phyloP scores from a whole-genome alignment of 2,113 vertebrate genomes.

The Notarius lentiginosus region DNA sequence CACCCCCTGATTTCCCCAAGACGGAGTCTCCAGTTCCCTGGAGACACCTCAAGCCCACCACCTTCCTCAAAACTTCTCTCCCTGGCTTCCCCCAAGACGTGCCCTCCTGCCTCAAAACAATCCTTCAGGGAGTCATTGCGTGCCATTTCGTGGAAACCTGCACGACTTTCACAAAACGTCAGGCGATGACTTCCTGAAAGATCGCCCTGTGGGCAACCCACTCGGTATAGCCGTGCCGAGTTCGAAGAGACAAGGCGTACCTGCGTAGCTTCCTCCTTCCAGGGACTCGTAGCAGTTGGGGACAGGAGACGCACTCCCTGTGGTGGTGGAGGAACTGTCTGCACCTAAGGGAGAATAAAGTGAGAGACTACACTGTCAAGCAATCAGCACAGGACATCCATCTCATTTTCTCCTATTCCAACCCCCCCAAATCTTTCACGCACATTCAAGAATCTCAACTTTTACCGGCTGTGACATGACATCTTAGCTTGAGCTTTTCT shows the following conservation, averaged over 20 bases:
- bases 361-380: background rate
- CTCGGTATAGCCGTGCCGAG: background rate
- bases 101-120: background rate
- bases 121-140: too few species aligned
- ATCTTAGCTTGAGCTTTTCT: background rate
- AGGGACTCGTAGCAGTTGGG: constrained; percentile 89
- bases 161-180: background rate
- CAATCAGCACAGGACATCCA: too few species aligned
- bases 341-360: constrained; percentile 70
- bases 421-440: background rate
- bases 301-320: constrained; percentile 87
- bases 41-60: background rate
- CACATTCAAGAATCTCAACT: background rate
- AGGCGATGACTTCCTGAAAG: background rate
- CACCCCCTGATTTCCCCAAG: background rate
- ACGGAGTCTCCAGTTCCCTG: background rate
- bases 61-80: background rate
- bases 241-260: constrained; percentile 60
- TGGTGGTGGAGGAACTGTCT: constrained; percentile 92
- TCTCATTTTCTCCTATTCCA: background rate
- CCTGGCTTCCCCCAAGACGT: background rate
- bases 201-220: background rate
- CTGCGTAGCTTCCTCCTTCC: constrained; percentile 89
- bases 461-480: background rate
- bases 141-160: too few species aligned